Base-by-base conservation (phyloP, 2,888 invertebrate genomes). In the Yponomeuta evonymella region DNA sequence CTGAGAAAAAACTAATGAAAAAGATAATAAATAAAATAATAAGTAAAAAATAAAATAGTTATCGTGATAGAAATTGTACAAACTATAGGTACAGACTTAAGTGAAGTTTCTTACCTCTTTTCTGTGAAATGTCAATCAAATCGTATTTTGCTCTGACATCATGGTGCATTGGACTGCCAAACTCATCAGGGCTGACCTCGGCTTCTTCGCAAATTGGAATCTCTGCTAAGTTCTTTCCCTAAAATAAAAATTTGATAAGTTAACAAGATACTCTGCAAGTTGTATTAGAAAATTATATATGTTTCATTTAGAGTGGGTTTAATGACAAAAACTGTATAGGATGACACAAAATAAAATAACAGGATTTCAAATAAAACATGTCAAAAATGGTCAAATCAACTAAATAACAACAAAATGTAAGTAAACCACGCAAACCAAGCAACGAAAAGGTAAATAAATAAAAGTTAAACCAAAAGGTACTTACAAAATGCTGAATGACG, bases 131-230 rank as follows among this genome's bases (percentile, higher is more conserved):
- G 79, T 92, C 92, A 71, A 91, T 90, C 43, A 94, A 84, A 76
- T 92, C 88, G 70, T 88, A 88, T 80, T 92, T 93, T 36, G 81
- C 79, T 79, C 85, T 91, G 75, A 79, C 80, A 70, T 86, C 91
- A 74, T 84, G 84, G 71, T 84, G 87, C 48, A 84, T 82, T 2
- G 94, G 94, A 82, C 94, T 94, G 72, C 89, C 89, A 81, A 92
- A 93, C 79, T 93, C 94, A 80, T 93, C 93, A 62, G 94, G 93
- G 76, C 93, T 94, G 43, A 92, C 89, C 89, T 94, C 94, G 71
- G 92, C 93, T 86, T 94, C 94, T 83, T 94, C 94, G 77, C 94
- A 93, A 75, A 94, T 94, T n/a, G 94, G 94, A 79, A 94, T 94
- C 79, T 94, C 94, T 9, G 93, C 93, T 76, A 94, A 80, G 75